Evolutionary conservation across 2,113 vertebrate species (phyloP), one percentile per base, ranked within the genome.

Genomic region (Pardalotus punctatus): DNA sequence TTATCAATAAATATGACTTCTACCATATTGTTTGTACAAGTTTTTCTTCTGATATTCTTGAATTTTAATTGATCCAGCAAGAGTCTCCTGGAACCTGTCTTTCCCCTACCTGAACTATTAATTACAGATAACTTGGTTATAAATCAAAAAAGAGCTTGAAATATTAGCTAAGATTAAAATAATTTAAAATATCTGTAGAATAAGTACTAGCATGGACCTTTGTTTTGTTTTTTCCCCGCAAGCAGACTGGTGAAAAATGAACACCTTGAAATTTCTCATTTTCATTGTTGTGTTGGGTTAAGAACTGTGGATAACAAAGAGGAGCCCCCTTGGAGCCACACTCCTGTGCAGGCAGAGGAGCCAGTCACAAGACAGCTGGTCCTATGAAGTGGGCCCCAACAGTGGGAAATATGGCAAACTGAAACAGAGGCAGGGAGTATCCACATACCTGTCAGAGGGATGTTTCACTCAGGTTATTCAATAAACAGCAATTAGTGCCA

Each of bases 1-100:
- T 98, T 98, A 97, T 94, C 98, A 98, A 98, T 98, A 98, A 98
- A 98, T 98, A 98, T 97, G 94, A 98, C 97, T 98, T 98, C 97
- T 97, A 96, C 97, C 97, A 96, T 95, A 97, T 93, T 90, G 91
- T 77, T 87, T 96, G 88, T 82, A 6, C 57, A 88, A 70, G 74
- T 92, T 94, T 79, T 96, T 97, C 64, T 93, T 96, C 82, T 70
- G 40, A 74, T 2, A 3, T n/a, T 90, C 70, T 62, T 91, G 62
- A 67, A 31, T 65, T 89, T 42, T 78, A 93, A 50, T 61, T 6
- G 10, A 40, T 64, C 24, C 64, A 71, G 5, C 6, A 76, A 79
- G 25, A 57, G 24, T 77, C 22, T 83, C 18, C 42, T 47, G 21
- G 20, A 56, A 54, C 9, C 66, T 40, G 12, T 3, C 22, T 45